Evolutionary conservation across 2,113 vertebrate genomes (phyloP).

Genomic region (Edolisoma coerulescens): DNA sequence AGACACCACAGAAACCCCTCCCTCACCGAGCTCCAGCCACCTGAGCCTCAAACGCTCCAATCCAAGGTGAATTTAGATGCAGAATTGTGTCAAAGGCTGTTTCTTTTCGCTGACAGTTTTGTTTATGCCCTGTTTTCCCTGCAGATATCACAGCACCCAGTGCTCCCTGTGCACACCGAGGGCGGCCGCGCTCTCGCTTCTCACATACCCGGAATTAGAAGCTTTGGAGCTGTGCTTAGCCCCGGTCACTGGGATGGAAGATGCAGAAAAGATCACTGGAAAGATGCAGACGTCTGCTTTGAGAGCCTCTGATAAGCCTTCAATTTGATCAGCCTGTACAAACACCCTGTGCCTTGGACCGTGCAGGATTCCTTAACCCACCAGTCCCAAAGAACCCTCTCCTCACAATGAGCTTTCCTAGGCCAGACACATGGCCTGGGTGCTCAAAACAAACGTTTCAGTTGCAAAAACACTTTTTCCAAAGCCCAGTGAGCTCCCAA

Average conservation of each 20-base stretch:
- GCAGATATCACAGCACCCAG: background rate
- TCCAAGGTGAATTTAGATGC: background rate
- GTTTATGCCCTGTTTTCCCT: background rate
- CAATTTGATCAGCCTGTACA: background rate
- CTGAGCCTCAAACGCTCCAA: background rate
- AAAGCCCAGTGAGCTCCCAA: background rate
- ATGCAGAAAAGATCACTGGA: background rate
- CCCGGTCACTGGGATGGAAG: background rate
- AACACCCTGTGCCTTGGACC: background rate
- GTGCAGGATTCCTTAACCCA: background rate
- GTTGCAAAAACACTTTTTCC: background rate
- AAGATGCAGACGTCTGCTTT: background rate
- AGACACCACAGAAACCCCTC: background rate
- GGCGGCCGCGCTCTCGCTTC: background rate
- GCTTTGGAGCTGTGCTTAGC: background rate
- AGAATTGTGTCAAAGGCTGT: background rate
- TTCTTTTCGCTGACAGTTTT: background rate
- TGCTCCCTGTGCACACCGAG: background rate
- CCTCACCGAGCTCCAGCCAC: background rate
- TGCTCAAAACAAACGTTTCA: background rate
- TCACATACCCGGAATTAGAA: background rate
- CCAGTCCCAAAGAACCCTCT: rapidly evolving
- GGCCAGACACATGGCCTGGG: background rate
- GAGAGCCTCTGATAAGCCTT: background rate
- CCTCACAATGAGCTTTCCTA: background rate